Percentiles rank a stretch among this genome's conserved stretches.
Conservation (phyloP, 2,113 vertebrate species). For the Potamarius usumacintae region DNA sequence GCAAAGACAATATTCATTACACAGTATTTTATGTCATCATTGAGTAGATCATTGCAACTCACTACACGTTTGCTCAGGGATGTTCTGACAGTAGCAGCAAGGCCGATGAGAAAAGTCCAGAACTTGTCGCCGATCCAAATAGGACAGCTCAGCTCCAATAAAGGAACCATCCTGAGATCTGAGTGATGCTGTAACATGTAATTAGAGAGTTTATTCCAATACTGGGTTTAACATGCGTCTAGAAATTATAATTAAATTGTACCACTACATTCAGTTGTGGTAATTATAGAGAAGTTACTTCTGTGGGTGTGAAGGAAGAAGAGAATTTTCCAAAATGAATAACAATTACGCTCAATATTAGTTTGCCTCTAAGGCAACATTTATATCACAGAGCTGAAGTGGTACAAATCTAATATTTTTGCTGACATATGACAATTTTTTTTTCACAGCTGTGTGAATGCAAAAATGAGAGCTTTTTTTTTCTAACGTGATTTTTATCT, state of each 20-base stretch:
- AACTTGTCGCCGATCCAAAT: constrained; percentile 79
- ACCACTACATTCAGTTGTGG: background rate
- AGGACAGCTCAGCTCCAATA: constrained; percentile 84
- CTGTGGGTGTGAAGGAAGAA: background rate
- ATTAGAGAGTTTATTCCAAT: background rate
- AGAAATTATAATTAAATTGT: background rate
- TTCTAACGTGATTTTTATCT: background rate
- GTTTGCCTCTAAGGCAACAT: background rate
- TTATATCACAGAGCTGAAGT: background rate
- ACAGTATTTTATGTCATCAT: background rate
- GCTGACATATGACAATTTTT: background rate
- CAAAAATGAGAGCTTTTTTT: background rate
- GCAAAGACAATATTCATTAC: background rate
- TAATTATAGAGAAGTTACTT: background rate
- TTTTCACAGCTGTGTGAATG: background rate
- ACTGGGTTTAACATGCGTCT: background rate
- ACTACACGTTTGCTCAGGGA: constrained; percentile 80
- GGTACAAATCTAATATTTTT: background rate
- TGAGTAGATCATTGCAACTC: constrained; percentile 50
- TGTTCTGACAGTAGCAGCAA: constrained; percentile 82
- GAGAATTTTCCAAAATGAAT: background rate
- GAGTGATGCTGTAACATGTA: constrained; percentile 70
- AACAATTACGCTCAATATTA: background rate
- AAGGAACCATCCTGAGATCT: constrained; percentile 84
- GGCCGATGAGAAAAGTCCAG: constrained; percentile 73